Percentiles rank a stretch among this genome's conserved stretches.
These are phyloP conservation scores for Shinisaurus crocodilurus DNA, from an alignment of 2,113 vertebrate species.

Conservation along the genomic window DNA sequence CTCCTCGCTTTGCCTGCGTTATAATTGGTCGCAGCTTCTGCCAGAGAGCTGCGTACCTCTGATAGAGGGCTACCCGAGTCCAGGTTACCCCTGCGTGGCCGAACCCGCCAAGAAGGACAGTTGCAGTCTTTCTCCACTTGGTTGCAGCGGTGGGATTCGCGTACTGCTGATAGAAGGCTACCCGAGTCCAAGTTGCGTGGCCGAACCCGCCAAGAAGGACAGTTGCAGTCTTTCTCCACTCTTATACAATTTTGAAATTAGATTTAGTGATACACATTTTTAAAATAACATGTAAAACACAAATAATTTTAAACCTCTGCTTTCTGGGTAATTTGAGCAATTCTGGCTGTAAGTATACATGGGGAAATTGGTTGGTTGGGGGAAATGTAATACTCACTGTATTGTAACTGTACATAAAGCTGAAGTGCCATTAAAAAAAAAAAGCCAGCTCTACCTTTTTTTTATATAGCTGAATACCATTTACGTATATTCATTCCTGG, in stretches of 20 bases:
- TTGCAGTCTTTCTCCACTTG: no score
- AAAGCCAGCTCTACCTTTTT: slow-evolving; percentile 6
- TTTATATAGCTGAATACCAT: slow-evolving; percentile 25
- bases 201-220: no score
- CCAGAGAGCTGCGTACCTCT: no score
- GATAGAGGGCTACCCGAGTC: no score
- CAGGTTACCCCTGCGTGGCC: no score
- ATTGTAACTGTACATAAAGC: slow-evolving; percentile 10
- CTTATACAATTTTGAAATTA: neutral
- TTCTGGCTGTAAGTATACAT: slow-evolving; percentile 38
- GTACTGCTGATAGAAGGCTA: no score
- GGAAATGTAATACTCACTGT: slow-evolving; percentile 4
- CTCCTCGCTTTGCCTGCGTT: no score
- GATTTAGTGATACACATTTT: neutral
- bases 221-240: no score
- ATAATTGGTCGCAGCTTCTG: no score
- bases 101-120: no score
- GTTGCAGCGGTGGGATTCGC: no score
- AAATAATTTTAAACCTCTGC: slow-evolving; percentile 42
- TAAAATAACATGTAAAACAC: slow-evolving; percentile 17
- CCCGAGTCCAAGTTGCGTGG: no score
- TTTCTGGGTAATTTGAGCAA: slow-evolving; percentile 50
- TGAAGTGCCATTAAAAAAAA: slow-evolving; percentile 3
- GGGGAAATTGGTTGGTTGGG: slow-evolving; percentile 56
- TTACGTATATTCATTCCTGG: neutral